Evolutionary conservation across 2,797 vertebrate genomes (phyloP).

Genomic region (Morus bassanus): DNA sequence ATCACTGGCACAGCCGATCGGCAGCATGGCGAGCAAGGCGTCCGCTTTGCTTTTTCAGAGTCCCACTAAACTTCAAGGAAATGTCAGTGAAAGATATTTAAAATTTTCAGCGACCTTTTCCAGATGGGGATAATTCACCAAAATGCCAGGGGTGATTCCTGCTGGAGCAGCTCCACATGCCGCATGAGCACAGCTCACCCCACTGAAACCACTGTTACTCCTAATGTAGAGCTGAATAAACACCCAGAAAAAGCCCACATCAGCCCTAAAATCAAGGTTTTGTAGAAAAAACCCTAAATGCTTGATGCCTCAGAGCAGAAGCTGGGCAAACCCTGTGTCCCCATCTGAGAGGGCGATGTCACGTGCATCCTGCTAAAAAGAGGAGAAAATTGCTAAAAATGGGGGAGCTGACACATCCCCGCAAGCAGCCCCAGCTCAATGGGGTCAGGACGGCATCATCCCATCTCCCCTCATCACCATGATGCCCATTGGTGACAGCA

Average conservation of each 20-base stretch:
- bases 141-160: slow-evolving; percentile 30
- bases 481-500: accelerated
- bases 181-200: accelerated
- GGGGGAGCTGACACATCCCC: background rate
- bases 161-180: background rate
- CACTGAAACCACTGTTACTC: background rate
- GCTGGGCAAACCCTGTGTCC: background rate
- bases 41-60: background rate
- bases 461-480: background rate
- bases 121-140: background rate
- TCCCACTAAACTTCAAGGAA: background rate
- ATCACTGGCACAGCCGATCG: accelerated
- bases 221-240: background rate
- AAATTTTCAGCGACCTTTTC: slow-evolving; percentile 17
- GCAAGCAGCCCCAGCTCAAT: accelerated
- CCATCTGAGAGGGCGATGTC: accelerated
- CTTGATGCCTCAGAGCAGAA: background rate
- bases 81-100: slow-evolving; percentile 17
- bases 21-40: background rate
- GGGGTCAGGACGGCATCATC: accelerated
- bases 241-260: accelerated
- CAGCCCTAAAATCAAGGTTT: background rate
- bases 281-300: background rate
- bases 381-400: background rate
- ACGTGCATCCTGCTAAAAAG: background rate